Evolutionary conservation across 92 coral and sea anemone genomes (phyloP).

Genomic region (Ricordea florida): DNA sequence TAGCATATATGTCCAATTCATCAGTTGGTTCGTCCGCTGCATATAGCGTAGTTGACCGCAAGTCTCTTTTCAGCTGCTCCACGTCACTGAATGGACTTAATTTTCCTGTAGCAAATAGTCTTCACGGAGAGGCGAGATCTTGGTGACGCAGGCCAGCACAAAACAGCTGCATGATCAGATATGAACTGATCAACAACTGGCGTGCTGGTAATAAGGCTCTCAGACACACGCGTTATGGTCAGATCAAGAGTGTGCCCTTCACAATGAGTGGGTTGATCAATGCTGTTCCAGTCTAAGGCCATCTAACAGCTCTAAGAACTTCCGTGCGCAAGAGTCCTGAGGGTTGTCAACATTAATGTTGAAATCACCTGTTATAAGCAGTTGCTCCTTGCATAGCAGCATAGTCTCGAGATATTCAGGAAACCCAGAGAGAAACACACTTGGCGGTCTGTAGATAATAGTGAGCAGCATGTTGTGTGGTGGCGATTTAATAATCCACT

Average conservation of each 20-base stretch:
- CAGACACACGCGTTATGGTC: conserved; percentile 44
- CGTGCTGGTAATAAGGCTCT: background rate
- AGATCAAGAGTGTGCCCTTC: conserved; percentile 49
- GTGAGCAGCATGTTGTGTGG: too few species aligned
- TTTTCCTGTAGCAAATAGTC: too few species aligned
- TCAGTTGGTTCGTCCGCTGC: too few species aligned
- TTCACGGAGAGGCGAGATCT: too few species aligned
- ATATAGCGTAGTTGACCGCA: too few species aligned
- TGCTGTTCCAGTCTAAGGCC: conserved; percentile 54
- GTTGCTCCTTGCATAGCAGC: conserved; percentile 17
- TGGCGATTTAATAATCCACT: conserved; percentile 31
- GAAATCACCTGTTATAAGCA: conserved; percentile 47
- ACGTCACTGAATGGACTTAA: too few species aligned
- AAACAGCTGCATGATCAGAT: conserved; percentile 54
- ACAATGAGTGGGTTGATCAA: conserved; percentile 32
- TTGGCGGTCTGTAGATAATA: conserved; percentile 27
- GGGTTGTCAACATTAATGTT: conserved; percentile 45
- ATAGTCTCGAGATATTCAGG: conserved; percentile 23
- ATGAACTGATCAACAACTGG: conserved; percentile 36
- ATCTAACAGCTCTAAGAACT: conserved; percentile 42
- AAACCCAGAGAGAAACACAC: conserved; percentile 31
- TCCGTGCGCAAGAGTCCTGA: conserved; percentile 29
- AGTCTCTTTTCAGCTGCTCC: too few species aligned
- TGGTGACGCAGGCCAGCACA: too few species aligned
- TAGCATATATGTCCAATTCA: too few species aligned